Conservation (phyloP, 2,888 invertebrate species). For the Pammene fasciana region DNA sequence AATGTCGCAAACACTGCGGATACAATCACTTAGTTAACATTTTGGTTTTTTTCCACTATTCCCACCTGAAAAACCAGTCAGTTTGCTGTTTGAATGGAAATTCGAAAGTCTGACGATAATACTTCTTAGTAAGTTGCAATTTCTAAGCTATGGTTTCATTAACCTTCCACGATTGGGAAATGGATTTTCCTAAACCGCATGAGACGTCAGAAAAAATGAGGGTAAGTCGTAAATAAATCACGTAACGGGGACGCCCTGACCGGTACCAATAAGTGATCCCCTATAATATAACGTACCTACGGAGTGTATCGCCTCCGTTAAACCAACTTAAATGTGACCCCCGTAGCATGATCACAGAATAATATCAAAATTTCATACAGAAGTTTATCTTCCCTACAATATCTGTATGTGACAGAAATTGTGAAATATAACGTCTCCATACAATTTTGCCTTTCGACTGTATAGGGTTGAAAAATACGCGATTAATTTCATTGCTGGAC, state of each 20-base stretch:
- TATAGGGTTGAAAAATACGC: no score
- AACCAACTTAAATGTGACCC: no score
- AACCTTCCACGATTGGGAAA: background rate
- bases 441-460: no score
- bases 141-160: background rate
- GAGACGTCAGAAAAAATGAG: conserved; percentile 9
- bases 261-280: background rate
- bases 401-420: no score
- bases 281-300: no score
- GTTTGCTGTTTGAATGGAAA: background rate
- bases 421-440: no score
- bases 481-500: no score
- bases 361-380: no score
- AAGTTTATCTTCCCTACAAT: no score
- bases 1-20: background rate
- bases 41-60: background rate
- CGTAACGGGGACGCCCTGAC: background rate
- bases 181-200: conserved; percentile 6
- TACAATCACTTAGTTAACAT: background rate
- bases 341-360: no score
- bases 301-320: no score
- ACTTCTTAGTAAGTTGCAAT: background rate
- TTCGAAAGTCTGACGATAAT: background rate
- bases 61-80: no score
- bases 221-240: conserved; percentile 11